Base-by-base conservation (phyloP, 2,888 invertebrate species). In the Pollenia angustigena region DNA sequence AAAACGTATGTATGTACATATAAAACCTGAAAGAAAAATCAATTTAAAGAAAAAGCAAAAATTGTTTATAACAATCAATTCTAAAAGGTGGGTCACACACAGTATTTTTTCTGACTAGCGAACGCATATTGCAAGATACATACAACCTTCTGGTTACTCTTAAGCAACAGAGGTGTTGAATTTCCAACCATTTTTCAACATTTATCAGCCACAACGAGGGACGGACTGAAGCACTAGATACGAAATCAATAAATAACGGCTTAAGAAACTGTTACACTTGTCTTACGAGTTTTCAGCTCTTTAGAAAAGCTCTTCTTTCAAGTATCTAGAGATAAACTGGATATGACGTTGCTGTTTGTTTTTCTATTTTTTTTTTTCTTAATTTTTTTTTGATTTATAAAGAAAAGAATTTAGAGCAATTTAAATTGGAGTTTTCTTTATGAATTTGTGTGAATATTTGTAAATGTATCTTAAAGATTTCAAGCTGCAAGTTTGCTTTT, bases 1-100 rank as follows among this genome's bases (percentile, higher is more conserved):
- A 10, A 32, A 23, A 32, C 32, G 32, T 32, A 32, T 3, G 3
- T 32, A n/a, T n/a, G n/a, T n/a, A n/a, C 6, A 6, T 32, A 32
- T 32, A 32, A 32, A 32, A 32, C 32, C 6, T 40, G 12, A 62
- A 60, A 71, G 50, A 54, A 62, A 64, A 66, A 74, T 18, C 18
- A 66, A 60, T 52, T 8, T 16, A 54, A 58, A 81, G 23, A 69
- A 79, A 6, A 64, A 11, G 14, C 50, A 83, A 46, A 44, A 23
- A 52, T 42, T 50, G 11, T 64, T 32, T 56, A 50, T 74, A 62
- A 44, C 56, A 76, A 82, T 76, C 82, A 87, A 82, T 91, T 91
- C 89, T 89, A 88, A 69, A 89, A 92, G 92, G 90, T 92, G 89
- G 92, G 92, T 92, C 92, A 92, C 89, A 32, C 32, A 32, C 32